These are phyloP conservation scores for Melanotaenia pygmaea DNA, from an alignment of 2,797 vertebrate genomes.

Conservation along the genomic window DNA sequence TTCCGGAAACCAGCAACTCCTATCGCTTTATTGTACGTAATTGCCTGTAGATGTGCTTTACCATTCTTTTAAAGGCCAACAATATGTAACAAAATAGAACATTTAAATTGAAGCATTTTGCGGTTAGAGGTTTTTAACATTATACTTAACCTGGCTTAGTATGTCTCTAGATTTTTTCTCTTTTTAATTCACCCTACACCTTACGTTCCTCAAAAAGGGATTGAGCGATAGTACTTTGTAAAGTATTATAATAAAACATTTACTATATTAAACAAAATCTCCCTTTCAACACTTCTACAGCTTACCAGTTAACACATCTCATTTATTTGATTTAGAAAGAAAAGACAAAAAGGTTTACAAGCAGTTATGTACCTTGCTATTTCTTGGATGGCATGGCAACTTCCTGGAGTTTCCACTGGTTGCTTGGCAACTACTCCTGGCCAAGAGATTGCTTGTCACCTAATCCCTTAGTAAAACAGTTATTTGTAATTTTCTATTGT, in stretches of 20 bases:
- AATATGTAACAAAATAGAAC: background rate
- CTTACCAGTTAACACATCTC: background rate
- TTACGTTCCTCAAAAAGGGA: background rate
- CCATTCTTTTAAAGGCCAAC: background rate
- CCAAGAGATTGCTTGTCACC: conserved; percentile 13
- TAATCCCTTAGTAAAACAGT: background rate
- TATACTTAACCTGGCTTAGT: background rate
- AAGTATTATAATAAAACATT: background rate
- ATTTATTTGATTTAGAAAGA: conserved; percentile 12
- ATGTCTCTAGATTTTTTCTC: background rate
- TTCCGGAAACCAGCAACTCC: conserved; percentile 89
- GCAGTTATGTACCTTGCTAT: background rate
- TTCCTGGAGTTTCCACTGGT: conserved; percentile 15
- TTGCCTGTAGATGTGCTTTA: background rate
- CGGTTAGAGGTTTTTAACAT: background rate
- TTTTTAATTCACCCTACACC: background rate
- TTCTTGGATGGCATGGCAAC: conserved; percentile 11
- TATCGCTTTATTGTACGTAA: conserved; percentile 90
- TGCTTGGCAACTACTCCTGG: conserved; percentile 22
- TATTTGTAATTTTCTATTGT: conserved; percentile 13
- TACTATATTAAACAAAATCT: conserved; percentile 9
- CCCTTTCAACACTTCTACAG: background rate
- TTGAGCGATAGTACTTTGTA: background rate
- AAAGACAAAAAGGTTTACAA: background rate
- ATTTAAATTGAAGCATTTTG: background rate